Percentiles rank a stretch among this genome's conserved stretches.
These are phyloP conservation scores for Penaeus indicus DNA, from an alignment of 1,140 invertebrate species.

Conservation along the genomic window DNA sequence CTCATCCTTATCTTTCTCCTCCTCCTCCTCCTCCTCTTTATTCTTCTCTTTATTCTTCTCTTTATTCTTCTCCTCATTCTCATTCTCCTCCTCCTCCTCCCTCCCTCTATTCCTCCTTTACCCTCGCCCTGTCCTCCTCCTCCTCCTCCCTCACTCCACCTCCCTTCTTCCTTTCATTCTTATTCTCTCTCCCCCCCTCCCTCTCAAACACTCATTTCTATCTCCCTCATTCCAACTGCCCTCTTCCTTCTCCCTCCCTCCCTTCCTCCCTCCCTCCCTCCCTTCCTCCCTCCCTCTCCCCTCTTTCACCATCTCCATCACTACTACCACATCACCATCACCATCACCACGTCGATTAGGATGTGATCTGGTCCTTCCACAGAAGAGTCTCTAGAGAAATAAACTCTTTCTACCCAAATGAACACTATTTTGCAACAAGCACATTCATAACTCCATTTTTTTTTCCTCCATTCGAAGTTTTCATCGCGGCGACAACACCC, in stretches of 20 bases:
- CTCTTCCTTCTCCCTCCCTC: not conserved
- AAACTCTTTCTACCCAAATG: not conserved
- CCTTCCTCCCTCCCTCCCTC: not conserved
- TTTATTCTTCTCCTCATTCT: not conserved
- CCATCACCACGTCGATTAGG: not conserved
- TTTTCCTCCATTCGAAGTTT: too few relatives aligned
- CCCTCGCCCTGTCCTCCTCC: not conserved
- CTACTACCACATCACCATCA: not conserved
- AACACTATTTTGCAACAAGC: too few relatives aligned
- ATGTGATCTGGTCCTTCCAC: not conserved
- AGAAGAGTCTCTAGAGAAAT: too few relatives aligned
- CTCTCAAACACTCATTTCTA: not conserved
- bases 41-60: not conserved
- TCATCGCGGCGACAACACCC: too few relatives aligned
- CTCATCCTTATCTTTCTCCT: too few relatives aligned
- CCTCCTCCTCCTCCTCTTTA: too few relatives aligned
- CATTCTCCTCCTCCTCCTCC: not conserved
- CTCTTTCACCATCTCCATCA: not conserved
- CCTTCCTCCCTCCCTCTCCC: not conserved
- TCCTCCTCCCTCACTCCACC: too few relatives aligned
- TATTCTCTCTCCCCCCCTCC: too few relatives aligned
- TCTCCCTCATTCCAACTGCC: not conserved
- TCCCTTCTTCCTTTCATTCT: too few relatives aligned
- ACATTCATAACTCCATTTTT: too few relatives aligned
- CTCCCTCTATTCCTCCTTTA: not conserved